Evolutionary conservation across 2,113 vertebrate species (phyloP).

Genomic region (Siphamia tubifer): DNA sequence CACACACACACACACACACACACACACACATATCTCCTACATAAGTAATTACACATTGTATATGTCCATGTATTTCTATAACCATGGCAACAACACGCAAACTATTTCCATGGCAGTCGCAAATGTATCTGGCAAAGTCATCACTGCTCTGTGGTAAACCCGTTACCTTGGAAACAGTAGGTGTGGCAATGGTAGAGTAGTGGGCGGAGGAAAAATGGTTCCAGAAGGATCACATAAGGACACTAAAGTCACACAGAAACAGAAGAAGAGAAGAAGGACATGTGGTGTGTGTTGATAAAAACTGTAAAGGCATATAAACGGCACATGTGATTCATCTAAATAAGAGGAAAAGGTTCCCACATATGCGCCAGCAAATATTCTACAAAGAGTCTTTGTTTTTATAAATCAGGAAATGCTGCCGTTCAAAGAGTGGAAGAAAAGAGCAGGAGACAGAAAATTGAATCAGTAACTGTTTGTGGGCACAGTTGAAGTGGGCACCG

Average conservation of each 20-base stretch:
- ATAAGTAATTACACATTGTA: slow-evolving; percentile 39
- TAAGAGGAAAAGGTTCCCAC: background rate
- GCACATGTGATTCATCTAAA: slow-evolving; percentile 14
- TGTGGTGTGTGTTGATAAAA: slow-evolving; percentile 10
- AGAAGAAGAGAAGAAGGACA: slow-evolving; percentile 24
- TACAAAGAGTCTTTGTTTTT: slow-evolving; percentile 33
- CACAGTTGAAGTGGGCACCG: slow-evolving; percentile 29
- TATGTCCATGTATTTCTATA: slow-evolving; percentile 32
- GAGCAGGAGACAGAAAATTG: slow-evolving; percentile 28
- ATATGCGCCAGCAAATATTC: background rate
- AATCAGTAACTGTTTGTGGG: slow-evolving; percentile 46
- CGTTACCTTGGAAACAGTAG: slow-evolving; percentile 53
- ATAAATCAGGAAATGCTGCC: slow-evolving; percentile 25
- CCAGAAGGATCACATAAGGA: slow-evolving; percentile 39
- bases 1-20: background rate
- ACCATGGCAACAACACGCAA: slow-evolving; percentile 51
- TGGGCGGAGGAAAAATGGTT: slow-evolving; percentile 14
- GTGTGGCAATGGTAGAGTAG: slow-evolving; percentile 45
- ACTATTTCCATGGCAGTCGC: slow-evolving; percentile 47
- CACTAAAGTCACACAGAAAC: slow-evolving; percentile 16
- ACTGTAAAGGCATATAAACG: background rate
- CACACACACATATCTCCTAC: background rate
- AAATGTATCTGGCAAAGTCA: slow-evolving; percentile 60
- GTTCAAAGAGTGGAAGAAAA: slow-evolving; percentile 10
- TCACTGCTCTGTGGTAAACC: slow-evolving; percentile 53